Base-by-base conservation (phyloP, 2,888 invertebrate genomes). In the Buathra laborator region DNA sequence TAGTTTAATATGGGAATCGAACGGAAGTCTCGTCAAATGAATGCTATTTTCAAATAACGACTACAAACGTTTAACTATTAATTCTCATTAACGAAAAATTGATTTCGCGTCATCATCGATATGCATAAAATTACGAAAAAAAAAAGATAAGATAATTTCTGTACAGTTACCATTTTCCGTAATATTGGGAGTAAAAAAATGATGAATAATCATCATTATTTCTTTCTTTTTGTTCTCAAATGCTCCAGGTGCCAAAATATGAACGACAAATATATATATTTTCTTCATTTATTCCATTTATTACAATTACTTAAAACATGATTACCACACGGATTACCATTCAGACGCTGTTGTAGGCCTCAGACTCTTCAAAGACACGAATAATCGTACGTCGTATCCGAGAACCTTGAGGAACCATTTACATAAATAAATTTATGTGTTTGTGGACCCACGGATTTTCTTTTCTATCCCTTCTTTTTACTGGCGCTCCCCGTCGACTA, bases 361-460 rank as follows among this genome's bases (percentile, higher is more conserved):
- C 7, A 32, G 43, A 3, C 64, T 16, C 64, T n/a, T 16, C n/a
- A n/a, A 66, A 66, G 43, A 43, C 7, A 37, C 37, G 37, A 16
- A 43, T 16, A 0, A 3, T 14, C 43, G 7, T 43, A 43, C 37
- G n/a, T 37, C 37, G n/a, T 37, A 43, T 43, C 43, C 16, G 43
- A 66, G 43, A 66, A 19, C 2, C 43, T 16, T 43, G 24, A 43
- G 10, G 16, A 16, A 19, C 14, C 16, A 66, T 43, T 43, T 10
- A 3, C 14, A n/a, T 16, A 43, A 66, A 66, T 66, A 66, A 66
- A 43, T 66, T 43, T 43, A 43, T 66, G 16, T 66, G 5, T 37
- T 43, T 66, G 43, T 66, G 64, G 64, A 66, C 64, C 64, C 64
- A 66, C 64, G 24, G 1, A 43, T 66, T 66, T 16, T 70, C 7